Conservation (phyloP, 2,797 vertebrate genomes). For the Cetoscarus ocellatus region DNA sequence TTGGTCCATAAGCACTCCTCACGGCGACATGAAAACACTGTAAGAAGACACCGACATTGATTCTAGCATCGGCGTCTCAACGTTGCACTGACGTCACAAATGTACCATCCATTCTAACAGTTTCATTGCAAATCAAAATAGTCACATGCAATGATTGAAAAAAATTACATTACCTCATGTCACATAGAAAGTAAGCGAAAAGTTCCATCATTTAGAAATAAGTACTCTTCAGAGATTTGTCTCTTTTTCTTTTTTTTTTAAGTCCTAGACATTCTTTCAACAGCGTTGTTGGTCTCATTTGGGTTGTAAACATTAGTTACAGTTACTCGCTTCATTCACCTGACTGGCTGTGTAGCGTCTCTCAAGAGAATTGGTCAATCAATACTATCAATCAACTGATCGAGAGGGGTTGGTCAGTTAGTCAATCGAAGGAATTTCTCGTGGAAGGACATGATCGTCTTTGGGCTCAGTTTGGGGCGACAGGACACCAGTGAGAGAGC, state of each 20-base stretch:
- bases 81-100: constrained; percentile 84
- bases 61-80: constrained; percentile 79
- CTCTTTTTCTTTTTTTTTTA: constrained; percentile 65
- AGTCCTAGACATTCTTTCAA: constrained; percentile 88
- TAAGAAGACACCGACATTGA: constrained; percentile 74
- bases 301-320: constrained; percentile 87
- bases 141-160: constrained; percentile 88
- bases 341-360: constrained; percentile 75
- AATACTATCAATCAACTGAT: constrained; percentile 76
- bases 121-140: constrained; percentile 87
- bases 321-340: constrained; percentile 79
- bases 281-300: constrained; percentile 89
- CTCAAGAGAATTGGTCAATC: constrained; percentile 78
- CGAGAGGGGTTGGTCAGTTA: constrained; percentile 76
- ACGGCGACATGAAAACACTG: constrained; percentile 83
- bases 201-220: constrained; percentile 83
- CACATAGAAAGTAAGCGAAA: constrained; percentile 86
- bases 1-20: constrained; percentile 84
- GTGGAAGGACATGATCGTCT: constrained; percentile 78
- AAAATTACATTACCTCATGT: constrained; percentile 86
- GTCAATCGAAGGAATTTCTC: constrained; percentile 69
- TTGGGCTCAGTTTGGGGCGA: constrained; percentile 84
- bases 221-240: constrained; percentile 82
- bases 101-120: constrained; percentile 87
- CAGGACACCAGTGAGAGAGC: constrained; percentile 78